Evolutionary conservation across 2,888 invertebrate genomes (phyloP).

Genomic region (Andrena fulva): DNA sequence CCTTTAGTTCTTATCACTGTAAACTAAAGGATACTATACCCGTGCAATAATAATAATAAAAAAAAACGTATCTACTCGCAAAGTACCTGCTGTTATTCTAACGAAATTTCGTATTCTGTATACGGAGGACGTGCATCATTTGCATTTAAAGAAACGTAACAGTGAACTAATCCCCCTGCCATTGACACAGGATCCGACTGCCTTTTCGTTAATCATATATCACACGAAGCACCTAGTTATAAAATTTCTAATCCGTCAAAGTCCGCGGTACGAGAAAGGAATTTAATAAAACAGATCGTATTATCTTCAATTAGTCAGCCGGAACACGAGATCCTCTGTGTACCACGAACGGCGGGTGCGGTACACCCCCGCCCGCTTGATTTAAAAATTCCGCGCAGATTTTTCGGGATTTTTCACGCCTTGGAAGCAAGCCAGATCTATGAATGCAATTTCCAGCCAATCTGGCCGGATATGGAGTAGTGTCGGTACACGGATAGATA

Average conservation of each 20-base stretch:
- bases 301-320: neutral
- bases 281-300: neutral
- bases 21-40: too few species aligned
- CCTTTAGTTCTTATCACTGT: too few species aligned
- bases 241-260: neutral
- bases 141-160: neutral
- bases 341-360: neutral
- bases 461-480: neutral
- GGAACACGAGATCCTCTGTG: neutral
- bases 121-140: neutral
- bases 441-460: conserved; percentile 5
- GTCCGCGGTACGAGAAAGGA: neutral
- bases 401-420: neutral
- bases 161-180: neutral
- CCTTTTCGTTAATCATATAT: neutral
- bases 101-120: too few species aligned
- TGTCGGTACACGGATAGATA: neutral
- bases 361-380: neutral
- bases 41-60: too few species aligned
- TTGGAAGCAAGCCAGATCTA: conserved; percentile 8
- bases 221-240: neutral
- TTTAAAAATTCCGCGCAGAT: conserved; percentile 6
- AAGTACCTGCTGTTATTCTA: too few species aligned
- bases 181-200: neutral
- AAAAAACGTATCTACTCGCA: too few species aligned